phyloP scores from a whole-genome alignment of 1,140 invertebrate species.

The Ruditapes philippinarum region DNA sequence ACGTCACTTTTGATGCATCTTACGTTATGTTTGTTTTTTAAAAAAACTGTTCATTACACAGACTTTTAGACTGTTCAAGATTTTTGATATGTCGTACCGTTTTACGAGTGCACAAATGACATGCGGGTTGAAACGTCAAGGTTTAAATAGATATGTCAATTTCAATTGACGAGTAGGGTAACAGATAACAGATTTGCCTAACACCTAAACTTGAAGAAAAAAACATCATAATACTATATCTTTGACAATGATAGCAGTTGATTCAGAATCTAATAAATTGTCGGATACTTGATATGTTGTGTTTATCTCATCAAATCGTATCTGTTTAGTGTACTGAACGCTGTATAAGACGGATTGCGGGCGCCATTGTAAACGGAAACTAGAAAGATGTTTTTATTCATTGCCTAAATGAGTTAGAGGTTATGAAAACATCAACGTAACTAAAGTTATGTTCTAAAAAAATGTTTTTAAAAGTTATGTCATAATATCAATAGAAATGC shows the following conservation, averaged over 20 bases:
- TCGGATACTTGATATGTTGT: conserved; percentile 26
- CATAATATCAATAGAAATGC: too few relatives aligned
- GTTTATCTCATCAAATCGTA: conserved; percentile 31
- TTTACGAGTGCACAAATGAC: conserved; percentile 3
- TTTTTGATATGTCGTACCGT: conserved; percentile 33
- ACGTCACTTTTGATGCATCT: conserved; percentile 52
- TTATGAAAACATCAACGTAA: too few relatives aligned
- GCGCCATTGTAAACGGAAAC: conserved; percentile 32
- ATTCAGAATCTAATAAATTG: conserved; percentile 59
- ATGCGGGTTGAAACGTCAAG: conserved; percentile 32
- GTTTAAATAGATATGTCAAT: conserved; percentile 53
- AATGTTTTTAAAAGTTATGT: too few relatives aligned
- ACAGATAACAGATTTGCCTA: conserved; percentile 31
- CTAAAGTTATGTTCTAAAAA: too few relatives aligned
- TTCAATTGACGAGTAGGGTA: neutral
- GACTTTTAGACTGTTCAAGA: conserved; percentile 11
- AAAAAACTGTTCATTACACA: conserved; percentile 44
- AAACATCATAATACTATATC: conserved; percentile 48
- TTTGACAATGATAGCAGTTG: conserved; percentile 1
- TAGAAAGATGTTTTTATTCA: neutral
- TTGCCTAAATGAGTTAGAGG: too few relatives aligned
- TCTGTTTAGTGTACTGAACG: conserved; percentile 43
- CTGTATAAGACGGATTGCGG: neutral
- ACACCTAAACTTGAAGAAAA: conserved; percentile 34
- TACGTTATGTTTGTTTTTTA: conserved; percentile 62